A percentile compares a stretch with the other conserved stretches of the same genome.
Conservation (phyloP, 2,797 vertebrate species). For the Notolepis coatsorum region DNA sequence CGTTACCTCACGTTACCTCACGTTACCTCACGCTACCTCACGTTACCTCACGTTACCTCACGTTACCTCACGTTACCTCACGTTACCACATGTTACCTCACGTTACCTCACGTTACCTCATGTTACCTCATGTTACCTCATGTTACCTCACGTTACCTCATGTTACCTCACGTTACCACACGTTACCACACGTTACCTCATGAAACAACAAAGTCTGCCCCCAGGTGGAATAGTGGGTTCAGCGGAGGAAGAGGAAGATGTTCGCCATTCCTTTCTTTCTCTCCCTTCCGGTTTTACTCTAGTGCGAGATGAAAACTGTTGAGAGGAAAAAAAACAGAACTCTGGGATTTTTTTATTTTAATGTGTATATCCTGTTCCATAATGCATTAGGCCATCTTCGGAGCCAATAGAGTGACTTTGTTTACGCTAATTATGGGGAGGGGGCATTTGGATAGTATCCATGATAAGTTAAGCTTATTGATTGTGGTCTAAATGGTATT, state of each 20-base stretch:
- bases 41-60: too few relatives aligned
- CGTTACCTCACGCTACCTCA: too few relatives aligned
- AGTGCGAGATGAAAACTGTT: background rate
- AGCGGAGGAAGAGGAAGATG: constrained; percentile 21
- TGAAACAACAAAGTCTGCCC: constrained; percentile 39
- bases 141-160: too few relatives aligned
- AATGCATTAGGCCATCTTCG: constrained; percentile 23
- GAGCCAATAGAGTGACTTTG: background rate
- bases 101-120: too few relatives aligned
- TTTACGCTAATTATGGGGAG: constrained; percentile 23
- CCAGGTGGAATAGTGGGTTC: background rate
- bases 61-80: too few relatives aligned
- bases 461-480: constrained; percentile 38
- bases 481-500: constrained; percentile 27
- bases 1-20: too few relatives aligned
- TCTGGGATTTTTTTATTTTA: constrained; percentile 33
- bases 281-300: constrained; percentile 4
- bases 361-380: constrained; percentile 20
- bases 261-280: background rate
- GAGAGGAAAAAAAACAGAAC: constrained; percentile 6
- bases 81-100: too few relatives aligned
- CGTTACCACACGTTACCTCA: too few relatives aligned
- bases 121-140: too few relatives aligned
- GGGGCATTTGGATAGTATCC: too few relatives aligned
- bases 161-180: too few relatives aligned